A percentile compares a stretch with the other conserved stretches of the same genome.
Conservation (phyloP, 35 echinoderm and acorn worm genomes). For the Ophioderma brevispina region DNA sequence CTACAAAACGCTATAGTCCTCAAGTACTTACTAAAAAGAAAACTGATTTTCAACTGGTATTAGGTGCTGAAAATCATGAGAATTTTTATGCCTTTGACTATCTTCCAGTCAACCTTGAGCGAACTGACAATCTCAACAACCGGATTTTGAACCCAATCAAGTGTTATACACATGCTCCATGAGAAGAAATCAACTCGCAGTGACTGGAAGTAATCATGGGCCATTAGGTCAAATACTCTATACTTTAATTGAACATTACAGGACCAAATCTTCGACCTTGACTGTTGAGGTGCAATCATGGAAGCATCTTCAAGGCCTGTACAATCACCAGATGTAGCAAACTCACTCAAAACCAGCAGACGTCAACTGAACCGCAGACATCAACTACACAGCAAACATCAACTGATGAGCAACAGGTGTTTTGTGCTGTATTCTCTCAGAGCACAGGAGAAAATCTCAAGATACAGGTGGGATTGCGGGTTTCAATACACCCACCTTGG, state of each 20-base stretch:
- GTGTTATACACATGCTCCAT: too few relatives aligned
- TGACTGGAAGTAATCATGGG: background rate
- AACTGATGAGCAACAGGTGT: background rate
- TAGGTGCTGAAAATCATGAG: too few relatives aligned
- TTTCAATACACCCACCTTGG: slow-evolving; percentile 73
- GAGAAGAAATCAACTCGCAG: too few relatives aligned
- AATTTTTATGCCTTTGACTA: too few relatives aligned
- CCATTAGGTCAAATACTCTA: background rate
- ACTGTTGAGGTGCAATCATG: slow-evolving; percentile 20
- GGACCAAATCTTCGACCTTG: background rate
- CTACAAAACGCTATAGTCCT: too few relatives aligned
- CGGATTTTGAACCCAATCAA: too few relatives aligned
- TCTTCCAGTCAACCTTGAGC: background rate
- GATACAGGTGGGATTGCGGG: slow-evolving; percentile 21
- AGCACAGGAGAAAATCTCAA: slow-evolving; percentile 38
- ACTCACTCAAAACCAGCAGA: background rate
- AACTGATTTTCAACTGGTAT: too few relatives aligned
- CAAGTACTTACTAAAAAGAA: too few relatives aligned
- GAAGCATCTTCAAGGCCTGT: slow-evolving; percentile 7
- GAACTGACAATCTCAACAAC: background rate
- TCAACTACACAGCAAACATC: too few relatives aligned
- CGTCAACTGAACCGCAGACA: background rate
- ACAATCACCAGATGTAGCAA: slow-evolving; percentile 33
- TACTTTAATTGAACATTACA: background rate
- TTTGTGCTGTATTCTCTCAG: slow-evolving; percentile 45